Conservation (phyloP, 1,140 invertebrate species). For the Solenopsis invicta region DNA sequence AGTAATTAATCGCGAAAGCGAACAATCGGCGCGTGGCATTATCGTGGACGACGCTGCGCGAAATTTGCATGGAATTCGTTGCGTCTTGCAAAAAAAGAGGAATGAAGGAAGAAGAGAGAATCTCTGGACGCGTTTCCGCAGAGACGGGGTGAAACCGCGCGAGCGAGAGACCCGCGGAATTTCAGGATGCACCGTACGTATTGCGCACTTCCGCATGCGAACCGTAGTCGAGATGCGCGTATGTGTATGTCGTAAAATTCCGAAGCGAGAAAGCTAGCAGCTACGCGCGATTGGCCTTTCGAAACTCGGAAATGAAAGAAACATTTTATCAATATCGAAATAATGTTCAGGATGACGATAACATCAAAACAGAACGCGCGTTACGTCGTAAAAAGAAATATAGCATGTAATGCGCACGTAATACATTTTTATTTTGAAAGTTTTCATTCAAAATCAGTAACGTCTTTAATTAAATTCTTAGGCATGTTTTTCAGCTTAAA, state of each 20-base stretch:
- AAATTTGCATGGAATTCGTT: constrained; percentile 45
- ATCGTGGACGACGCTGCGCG: not conserved
- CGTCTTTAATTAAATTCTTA: not conserved
- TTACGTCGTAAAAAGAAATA: not conserved
- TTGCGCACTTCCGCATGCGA: constrained; percentile 29
- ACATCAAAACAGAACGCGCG: not conserved
- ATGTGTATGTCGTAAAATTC: constrained; percentile 23
- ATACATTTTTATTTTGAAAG: constrained; percentile 6
- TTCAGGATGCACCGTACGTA: not conserved
- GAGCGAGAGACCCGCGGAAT: not conserved
- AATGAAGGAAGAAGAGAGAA: not conserved
- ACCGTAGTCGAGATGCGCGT: not conserved
- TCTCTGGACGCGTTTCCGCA: not conserved
- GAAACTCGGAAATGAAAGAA: not conserved
- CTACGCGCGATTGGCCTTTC: not conserved
- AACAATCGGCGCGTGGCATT: constrained; percentile 57
- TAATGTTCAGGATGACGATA: not conserved
- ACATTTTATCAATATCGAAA: constrained; percentile 2
- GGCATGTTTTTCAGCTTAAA: too few species aligned
- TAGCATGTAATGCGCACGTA: not conserved
- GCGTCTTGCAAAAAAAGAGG: not conserved
- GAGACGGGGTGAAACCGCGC: not conserved
- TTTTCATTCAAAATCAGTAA: not conserved
- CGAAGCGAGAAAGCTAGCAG: constrained; percentile 11
- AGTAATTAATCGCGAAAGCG: constrained; percentile 70